A percentile compares a stretch with the other conserved stretches of the same genome.
Evolutionary conservation across 2,797 vertebrate genomes (phyloP).

Genomic region (Alcedo atthis): DNA sequence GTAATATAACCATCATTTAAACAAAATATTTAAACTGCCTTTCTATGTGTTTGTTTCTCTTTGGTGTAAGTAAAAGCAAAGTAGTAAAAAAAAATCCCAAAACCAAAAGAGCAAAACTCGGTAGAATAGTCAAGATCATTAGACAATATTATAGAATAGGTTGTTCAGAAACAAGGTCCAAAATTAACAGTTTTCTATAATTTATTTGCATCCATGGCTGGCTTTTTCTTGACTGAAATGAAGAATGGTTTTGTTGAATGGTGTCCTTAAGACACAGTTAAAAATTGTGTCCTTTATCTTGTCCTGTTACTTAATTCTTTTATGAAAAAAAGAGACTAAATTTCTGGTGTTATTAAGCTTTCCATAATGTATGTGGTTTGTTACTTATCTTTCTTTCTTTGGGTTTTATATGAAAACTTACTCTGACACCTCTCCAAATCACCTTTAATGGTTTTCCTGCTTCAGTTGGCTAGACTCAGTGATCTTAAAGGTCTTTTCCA

Average conservation of each 20-base stretch:
- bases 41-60: neutral
- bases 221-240: neutral
- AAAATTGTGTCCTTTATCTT: neutral
- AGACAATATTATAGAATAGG: neutral
- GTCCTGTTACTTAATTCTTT: neutral
- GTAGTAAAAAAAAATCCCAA: neutral
- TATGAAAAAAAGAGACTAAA: neutral
- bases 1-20: neutral
- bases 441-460: rapidly evolving
- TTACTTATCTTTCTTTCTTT: neutral
- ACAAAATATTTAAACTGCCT: neutral
- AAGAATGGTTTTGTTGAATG: neutral
- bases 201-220: neutral
- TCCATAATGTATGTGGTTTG: neutral
- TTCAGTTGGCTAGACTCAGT: too few species aligned
- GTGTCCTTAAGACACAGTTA: neutral
- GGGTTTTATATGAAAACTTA: neutral
- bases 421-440: neutral
- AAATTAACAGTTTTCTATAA: neutral
- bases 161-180: neutral
- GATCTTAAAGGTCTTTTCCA: too few species aligned
- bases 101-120: neutral
- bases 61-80: neutral
- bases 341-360: neutral
- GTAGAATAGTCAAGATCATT: neutral